Evolutionary conservation across 1,140 invertebrate species (phyloP).

Genomic region (Brachionus rubens): DNA sequence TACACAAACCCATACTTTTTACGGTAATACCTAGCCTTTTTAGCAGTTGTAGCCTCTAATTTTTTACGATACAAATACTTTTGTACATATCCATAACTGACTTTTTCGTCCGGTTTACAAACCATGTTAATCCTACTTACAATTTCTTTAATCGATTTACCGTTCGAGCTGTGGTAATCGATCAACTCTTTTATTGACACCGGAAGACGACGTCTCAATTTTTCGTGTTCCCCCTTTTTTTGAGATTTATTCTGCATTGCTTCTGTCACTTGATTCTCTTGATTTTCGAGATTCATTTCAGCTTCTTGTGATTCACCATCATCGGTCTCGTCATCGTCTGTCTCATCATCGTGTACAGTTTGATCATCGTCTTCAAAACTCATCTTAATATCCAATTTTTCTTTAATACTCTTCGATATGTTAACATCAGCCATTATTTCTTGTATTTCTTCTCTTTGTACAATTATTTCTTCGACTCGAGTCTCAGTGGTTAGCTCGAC

Average conservation of each 20-base stretch:
- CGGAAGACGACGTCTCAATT: conserved; percentile 27
- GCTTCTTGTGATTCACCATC: neutral
- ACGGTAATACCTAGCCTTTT: conserved; percentile 24
- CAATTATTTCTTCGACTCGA: neutral
- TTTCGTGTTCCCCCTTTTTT: conserved; percentile 35
- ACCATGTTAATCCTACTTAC: conserved; percentile 41
- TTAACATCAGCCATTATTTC: conserved; percentile 2
- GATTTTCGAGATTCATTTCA: neutral
- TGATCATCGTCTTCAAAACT: neutral
- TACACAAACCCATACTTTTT: conserved; percentile 46
- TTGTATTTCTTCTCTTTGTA: conserved; percentile 35
- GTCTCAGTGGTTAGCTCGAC: neutral
- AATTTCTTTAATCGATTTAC: conserved; percentile 45
- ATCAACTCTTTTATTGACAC: conserved; percentile 42
- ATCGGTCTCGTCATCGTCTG: neutral
- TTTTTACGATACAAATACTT: conserved; percentile 46
- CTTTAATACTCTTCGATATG: conserved; percentile 20
- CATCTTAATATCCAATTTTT: conserved; percentile 30
- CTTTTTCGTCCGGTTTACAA: conserved; percentile 36
- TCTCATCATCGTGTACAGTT: neutral
- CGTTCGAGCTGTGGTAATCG: conserved; percentile 39
- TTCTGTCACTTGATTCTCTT: neutral
- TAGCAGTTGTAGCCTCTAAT: conserved; percentile 28
- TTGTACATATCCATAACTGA: conserved; percentile 41
- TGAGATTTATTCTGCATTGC: neutral